Evolutionary conservation across 2,797 vertebrate genomes (phyloP).

Genomic region (Galaxias olidus): DNA sequence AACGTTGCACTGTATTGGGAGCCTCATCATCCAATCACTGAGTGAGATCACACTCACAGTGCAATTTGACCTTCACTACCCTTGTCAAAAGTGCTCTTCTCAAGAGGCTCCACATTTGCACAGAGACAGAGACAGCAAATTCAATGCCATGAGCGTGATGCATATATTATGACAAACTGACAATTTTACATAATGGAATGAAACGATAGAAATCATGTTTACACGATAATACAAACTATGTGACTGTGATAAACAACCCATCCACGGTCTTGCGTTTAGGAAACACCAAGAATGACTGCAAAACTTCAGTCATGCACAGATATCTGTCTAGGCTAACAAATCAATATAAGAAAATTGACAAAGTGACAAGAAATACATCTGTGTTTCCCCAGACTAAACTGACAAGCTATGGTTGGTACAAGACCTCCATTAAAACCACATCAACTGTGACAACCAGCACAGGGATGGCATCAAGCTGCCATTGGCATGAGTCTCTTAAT

Average conservation of each 20-base stretch:
- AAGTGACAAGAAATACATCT: slow-evolving; percentile 66
- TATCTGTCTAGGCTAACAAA: slow-evolving; percentile 57
- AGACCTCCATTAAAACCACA: slow-evolving; percentile 66
- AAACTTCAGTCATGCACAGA: slow-evolving; percentile 37
- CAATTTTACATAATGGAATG: background rate
- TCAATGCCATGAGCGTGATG: slow-evolving; percentile 33
- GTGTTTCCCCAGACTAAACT: slow-evolving; percentile 65
- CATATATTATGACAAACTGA: background rate
- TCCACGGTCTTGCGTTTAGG: background rate
- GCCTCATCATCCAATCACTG: slow-evolving; percentile 31
- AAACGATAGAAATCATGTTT: background rate
- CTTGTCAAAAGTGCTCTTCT: slow-evolving; percentile 60
- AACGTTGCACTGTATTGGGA: slow-evolving; percentile 26
- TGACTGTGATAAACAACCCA: slow-evolving; percentile 27
- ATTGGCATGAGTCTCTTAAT: too few relatives aligned
- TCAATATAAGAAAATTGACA: slow-evolving; percentile 63
- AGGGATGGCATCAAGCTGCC: background rate
- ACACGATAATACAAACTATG: slow-evolving; percentile 42
- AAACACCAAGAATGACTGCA: slow-evolving; percentile 48
- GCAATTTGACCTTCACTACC: slow-evolving; percentile 63
- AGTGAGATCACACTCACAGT: slow-evolving; percentile 31
- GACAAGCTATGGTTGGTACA: slow-evolving; percentile 66
- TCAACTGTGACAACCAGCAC: slow-evolving; percentile 41
- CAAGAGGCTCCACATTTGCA: slow-evolving; percentile 36
- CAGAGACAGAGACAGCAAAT: slow-evolving; percentile 10